Evolutionary conservation across 2,888 invertebrate genomes (phyloP).

Genomic region (Proisotoma minuta): DNA sequence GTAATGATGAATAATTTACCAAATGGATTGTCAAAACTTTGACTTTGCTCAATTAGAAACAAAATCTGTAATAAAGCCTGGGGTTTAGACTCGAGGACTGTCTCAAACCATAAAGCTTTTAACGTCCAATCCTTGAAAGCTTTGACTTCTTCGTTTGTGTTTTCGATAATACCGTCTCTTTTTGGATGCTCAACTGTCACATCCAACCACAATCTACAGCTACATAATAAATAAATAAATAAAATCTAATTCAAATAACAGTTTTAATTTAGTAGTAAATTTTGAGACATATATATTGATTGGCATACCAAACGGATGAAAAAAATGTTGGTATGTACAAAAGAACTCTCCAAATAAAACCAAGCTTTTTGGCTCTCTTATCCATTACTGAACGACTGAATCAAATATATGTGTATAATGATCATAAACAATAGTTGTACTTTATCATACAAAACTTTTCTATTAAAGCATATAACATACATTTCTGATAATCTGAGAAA

Average conservation of each 20-base stretch:
- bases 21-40: background rate
- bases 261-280: too few relatives aligned
- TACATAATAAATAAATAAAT: background rate
- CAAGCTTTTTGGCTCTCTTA: background rate
- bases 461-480: background rate
- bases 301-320: background rate
- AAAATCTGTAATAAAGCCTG: conserved; percentile 6
- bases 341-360: background rate
- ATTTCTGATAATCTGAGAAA: conserved; percentile 4
- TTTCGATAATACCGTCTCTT: background rate
- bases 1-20: too few relatives aligned
- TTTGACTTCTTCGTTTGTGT: background rate
- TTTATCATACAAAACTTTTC: background rate
- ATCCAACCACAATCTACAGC: background rate
- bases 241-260: too few relatives aligned
- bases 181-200: background rate
- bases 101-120: conserved; percentile 8
- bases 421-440: background rate
- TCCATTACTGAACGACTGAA: background rate
- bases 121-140: background rate
- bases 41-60: background rate
- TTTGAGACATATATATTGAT: background rate
- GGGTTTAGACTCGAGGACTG: conserved; percentile 8
- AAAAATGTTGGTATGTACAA: conserved; percentile 9
- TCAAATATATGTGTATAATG: background rate